Evolutionary conservation across 2,888 invertebrate genomes (phyloP).

Genomic region (Endomychus coccineus): DNA sequence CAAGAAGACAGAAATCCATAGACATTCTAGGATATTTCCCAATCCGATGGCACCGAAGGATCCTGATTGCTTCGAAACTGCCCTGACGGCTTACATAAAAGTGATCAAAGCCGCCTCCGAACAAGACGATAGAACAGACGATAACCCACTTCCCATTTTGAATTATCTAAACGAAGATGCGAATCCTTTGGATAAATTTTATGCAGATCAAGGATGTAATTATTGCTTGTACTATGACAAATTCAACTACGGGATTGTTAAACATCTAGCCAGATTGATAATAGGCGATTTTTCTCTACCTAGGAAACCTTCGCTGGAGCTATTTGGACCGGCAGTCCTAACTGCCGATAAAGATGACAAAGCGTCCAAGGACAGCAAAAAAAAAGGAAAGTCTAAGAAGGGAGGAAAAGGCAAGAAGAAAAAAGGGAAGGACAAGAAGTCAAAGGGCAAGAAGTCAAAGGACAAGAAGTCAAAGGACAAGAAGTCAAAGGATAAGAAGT

Average conservation of each 20-base stretch:
- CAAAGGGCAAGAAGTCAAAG: conserved; percentile 19
- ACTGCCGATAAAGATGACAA: conserved; percentile 1
- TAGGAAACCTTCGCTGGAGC: conserved; percentile 38
- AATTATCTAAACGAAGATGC: conserved; percentile 41
- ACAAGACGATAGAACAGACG: conserved; percentile 43
- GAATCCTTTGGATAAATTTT: conserved; percentile 52
- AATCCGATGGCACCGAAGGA: conserved; percentile 6
- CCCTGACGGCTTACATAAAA: conserved; percentile 52
- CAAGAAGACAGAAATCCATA: too few species aligned
- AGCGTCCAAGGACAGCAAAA: conserved; percentile 4
- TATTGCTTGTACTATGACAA: conserved; percentile 54
- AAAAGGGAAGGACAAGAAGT: conserved; percentile 20
- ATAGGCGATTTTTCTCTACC: conserved; percentile 40
- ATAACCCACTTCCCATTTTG: conserved; percentile 29
- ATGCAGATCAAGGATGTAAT: conserved; percentile 51
- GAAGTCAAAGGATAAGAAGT: too few species aligned
- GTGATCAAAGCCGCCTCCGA: conserved; percentile 43
- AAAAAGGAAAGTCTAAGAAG: conserved; percentile 5
- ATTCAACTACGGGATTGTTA: conserved; percentile 51
- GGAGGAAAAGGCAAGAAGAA: conserved; percentile 16
- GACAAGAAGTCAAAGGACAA: too few species aligned
- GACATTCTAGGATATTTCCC: conserved; percentile 7
- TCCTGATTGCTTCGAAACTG: conserved; percentile 41
- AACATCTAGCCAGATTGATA: conserved; percentile 41
- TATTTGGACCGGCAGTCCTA: conserved; percentile 39